Evolutionary conservation across 2,888 invertebrate species (phyloP).

Genomic region (Anorthoa munda): DNA sequence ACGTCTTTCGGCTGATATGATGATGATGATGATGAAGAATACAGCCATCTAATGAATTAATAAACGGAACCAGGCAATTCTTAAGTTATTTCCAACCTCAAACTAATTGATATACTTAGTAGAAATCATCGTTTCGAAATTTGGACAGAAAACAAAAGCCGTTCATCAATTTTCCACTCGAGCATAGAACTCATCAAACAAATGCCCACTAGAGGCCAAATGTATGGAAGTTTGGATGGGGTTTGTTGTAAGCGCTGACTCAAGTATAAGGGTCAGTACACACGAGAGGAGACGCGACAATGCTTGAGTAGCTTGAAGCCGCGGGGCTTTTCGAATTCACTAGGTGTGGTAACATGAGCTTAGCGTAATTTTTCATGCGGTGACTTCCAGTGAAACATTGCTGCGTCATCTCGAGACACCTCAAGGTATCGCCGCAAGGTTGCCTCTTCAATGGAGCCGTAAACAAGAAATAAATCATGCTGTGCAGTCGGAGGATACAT

Average conservation of each 20-base stretch:
- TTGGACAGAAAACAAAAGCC: slow-evolving; percentile 59
- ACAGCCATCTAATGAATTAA: not conserved
- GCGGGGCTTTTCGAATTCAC: not conserved
- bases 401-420: not conserved
- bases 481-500: too few relatives aligned
- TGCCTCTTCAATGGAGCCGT: too few relatives aligned
- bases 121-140: slow-evolving; percentile 23
- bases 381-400: not conserved
- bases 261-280: slow-evolving; percentile 38
- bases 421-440: too few relatives aligned
- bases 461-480: too few relatives aligned
- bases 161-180: slow-evolving; percentile 65
- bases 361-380: not conserved
- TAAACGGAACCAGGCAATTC: not conserved
- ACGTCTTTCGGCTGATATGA: too few relatives aligned
- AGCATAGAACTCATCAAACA: slow-evolving; percentile 63
- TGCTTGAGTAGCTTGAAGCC: too few relatives aligned
- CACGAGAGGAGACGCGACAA: not conserved
- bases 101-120: not conserved
- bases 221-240: slow-evolving; percentile 61
- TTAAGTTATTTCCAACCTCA: not conserved
- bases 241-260: slow-evolving; percentile 59
- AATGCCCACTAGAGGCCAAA: slow-evolving; percentile 61
- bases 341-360: not conserved
- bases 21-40: too few relatives aligned